Conservation (phyloP, 1,140 invertebrate genomes). For the Riptortus pedestris region DNA sequence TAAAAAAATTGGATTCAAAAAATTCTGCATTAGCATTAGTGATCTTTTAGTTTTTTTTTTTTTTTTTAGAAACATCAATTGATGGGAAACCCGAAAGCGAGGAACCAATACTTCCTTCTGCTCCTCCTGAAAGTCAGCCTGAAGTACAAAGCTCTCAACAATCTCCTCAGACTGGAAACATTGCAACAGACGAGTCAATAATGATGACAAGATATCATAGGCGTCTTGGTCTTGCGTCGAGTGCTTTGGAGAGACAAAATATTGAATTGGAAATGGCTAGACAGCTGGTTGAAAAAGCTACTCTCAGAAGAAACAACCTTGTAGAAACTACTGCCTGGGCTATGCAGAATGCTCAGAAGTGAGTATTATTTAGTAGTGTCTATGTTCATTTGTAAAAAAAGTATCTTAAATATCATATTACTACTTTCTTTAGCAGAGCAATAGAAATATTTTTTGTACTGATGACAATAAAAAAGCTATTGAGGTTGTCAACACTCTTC, state of each 20-base stretch:
- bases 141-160: background rate
- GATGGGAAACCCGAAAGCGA: background rate
- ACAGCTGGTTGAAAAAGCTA: constrained; percentile 28
- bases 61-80: background rate
- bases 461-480: too few species aligned
- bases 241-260: constrained; percentile 26
- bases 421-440: too few species aligned
- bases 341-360: constrained; percentile 26
- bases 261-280: constrained; percentile 28
- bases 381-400: too few species aligned
- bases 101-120: background rate
- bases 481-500: too few species aligned
- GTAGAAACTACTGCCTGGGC: constrained; percentile 22
- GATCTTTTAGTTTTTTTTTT: background rate
- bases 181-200: background rate
- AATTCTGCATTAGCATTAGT: background rate
- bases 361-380: background rate
- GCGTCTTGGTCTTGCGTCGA: constrained; percentile 22
- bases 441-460: too few species aligned
- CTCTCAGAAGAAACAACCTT: constrained; percentile 24
- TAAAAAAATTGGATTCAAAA: too few species aligned
- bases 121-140: background rate
- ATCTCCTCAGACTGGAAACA: background rate
- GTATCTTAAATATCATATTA: too few species aligned
- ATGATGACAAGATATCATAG: constrained; percentile 26